Percentiles rank a stretch among this genome's conserved stretches.
These are phyloP conservation scores for Vidua chalybeata DNA, from an alignment of 2,113 vertebrate genomes.

Conservation along the genomic window DNA sequence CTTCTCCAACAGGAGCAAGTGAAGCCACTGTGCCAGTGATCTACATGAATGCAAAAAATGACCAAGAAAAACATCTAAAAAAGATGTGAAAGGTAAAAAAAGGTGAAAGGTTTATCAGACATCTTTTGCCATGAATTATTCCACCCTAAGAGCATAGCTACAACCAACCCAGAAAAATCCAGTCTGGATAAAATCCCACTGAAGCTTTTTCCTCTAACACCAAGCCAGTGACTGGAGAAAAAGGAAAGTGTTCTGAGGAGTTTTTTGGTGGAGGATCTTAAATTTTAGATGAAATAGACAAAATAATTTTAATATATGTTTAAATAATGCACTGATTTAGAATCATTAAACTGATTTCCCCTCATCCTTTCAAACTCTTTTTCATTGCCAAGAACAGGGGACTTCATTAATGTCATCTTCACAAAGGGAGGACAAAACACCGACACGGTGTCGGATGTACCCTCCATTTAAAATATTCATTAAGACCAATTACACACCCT, in stretches of 20 bases:
- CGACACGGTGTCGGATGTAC: not conserved
- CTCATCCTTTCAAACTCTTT: not conserved
- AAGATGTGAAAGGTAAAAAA: not conserved
- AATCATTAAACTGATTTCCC: slow-evolving; percentile 45
- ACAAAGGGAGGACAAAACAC: slow-evolving; percentile 8
- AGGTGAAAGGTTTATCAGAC: not conserved
- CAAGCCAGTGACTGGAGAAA: not conserved
- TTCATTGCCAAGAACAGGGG: not conserved
- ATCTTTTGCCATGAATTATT: not conserved
- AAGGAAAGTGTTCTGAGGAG: not conserved
- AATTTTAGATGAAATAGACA: not conserved
- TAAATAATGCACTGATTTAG: not conserved
- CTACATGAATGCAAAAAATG: not conserved
- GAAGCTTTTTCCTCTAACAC: not conserved
- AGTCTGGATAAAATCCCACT: not conserved
- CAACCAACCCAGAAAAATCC: not conserved
- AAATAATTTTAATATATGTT: not conserved
- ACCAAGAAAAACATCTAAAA: not conserved
- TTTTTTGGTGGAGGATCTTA: not conserved
- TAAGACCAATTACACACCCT: slow-evolving; percentile 15
- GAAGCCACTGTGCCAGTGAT: not conserved
- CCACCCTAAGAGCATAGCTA: not conserved
- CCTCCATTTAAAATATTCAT: slow-evolving; percentile 33
- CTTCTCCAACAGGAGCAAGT: not conserved
- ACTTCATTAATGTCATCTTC: slow-evolving; percentile 6